These are phyloP conservation scores for Ferdinandea cuprea DNA, from an alignment of 2,888 invertebrate species.

Conservation along the genomic window DNA sequence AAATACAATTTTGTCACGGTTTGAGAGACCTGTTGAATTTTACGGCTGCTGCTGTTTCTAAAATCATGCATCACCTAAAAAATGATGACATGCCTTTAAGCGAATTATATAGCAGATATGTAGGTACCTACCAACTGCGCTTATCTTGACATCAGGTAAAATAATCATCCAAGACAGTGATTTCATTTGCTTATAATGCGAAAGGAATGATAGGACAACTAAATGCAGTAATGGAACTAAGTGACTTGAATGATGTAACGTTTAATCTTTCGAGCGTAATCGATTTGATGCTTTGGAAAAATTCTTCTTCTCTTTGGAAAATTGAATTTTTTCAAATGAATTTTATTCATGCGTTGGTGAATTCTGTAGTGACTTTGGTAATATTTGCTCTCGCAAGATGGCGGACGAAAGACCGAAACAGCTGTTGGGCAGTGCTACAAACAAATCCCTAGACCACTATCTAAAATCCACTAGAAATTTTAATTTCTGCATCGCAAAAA, in stretches of 20 bases:
- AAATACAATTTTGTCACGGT: conserved; percentile 69
- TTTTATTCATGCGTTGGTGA: too few relatives aligned
- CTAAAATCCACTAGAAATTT: too few relatives aligned
- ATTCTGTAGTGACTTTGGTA: too few relatives aligned
- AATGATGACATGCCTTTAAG: conserved; percentile 59
- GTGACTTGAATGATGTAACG: conserved; percentile 53
- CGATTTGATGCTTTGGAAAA: too few relatives aligned
- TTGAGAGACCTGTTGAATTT: conserved; percentile 40
- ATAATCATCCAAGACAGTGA: conserved; percentile 48
- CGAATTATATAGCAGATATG: conserved; percentile 16
- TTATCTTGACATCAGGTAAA: conserved; percentile 60
- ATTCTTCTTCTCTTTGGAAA: conserved; percentile 45
- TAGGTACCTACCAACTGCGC: too few relatives aligned
- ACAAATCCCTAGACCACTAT: too few relatives aligned
- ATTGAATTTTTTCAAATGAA: conserved; percentile 16
- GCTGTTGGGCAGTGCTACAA: too few relatives aligned
- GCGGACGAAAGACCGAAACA: too few relatives aligned
- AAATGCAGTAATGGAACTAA: conserved; percentile 66
- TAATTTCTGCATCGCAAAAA: too few relatives aligned
- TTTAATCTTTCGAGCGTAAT: conserved; percentile 41
- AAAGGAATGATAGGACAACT: conserved; percentile 9
- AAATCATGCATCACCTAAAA: conserved; percentile 65
- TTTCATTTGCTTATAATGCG: conserved; percentile 51
- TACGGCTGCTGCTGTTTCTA: conserved; percentile 57
- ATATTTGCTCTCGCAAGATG: too few relatives aligned